Evolutionary conservation across 2,888 invertebrate species (phyloP), one percentile per base, ranked within the genome.

Genomic region (Sinodicranocentrus sp.): DNA sequence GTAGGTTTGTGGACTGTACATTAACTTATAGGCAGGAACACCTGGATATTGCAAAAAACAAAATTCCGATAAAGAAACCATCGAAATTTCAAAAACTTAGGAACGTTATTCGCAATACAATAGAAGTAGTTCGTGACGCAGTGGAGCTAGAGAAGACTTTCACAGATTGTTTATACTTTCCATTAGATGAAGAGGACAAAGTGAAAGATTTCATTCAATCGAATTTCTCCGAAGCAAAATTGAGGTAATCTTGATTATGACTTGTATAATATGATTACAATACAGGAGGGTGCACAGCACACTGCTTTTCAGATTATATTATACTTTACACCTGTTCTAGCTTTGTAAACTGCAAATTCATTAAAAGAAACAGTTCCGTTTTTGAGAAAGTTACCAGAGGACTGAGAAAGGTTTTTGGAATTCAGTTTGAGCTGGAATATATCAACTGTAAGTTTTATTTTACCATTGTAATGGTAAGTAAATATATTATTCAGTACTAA

Each of bases 301-400:
- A 39, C 5, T 8, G 5, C 39, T 8, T 8, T 5, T 13, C 39
- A 39, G 13, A 39, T 39, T 39, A 8, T 28, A 67, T 5, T 10
- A 8, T 52, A 17, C 17, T 5, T 26, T 26, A 2, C 1, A 15
- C 61, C 63, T 63, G 8, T 17, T 61, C 10, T 17, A 75, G 76
- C 23, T 82, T 82, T 63, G 76, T 39, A 19, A 73, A 63, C n/a
- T 82, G 82, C 23, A 75, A 76, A 25, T 82, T 82, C 19, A 33
- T 70, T n/a, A 70, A 70, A 33, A 33, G 82, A 48, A 48, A 67
- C 15, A 82, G 76, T 26, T 68, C 75, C 2, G 13, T 70, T 1
- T 1, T 57, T 17, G 82, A 82, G 48, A 59, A 82, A 44, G 43
- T 82, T 13, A 54, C 52, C 1, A 57, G 44, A 21, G 68, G 57